Percentiles rank a stretch among this genome's conserved stretches.
Conservation (phyloP, 92 coral and sea anemone genomes). For the Heteractis magnifica region DNA sequence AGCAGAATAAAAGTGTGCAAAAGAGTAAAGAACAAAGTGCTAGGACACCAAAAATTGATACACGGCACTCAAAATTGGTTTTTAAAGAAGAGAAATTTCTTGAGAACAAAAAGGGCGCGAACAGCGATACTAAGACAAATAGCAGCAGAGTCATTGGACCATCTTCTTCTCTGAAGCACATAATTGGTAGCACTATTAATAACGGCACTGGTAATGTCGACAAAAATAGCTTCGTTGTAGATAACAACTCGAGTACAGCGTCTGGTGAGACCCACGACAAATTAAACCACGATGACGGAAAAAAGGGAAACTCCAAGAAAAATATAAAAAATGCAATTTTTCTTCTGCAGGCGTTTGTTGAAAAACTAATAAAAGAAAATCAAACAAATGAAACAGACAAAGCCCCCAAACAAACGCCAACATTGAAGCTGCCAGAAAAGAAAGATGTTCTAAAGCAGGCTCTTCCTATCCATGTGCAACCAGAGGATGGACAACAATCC, state of each 20-base stretch:
- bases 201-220: neutral
- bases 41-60: neutral
- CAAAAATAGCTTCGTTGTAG: neutral
- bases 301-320: neutral
- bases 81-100: neutral
- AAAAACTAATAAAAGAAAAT: slow-evolving; percentile 27
- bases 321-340: slow-evolving; percentile 9
- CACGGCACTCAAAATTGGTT: neutral
- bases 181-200: neutral
- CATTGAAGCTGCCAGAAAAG: slow-evolving; percentile 14
- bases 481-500: slow-evolving; percentile 1
- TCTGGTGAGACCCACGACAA: neutral
- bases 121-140: neutral
- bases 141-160: neutral
- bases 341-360: slow-evolving; percentile 31
- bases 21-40: neutral
- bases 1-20: neutral
- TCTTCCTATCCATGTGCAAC: neutral
- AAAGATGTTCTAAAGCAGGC: slow-evolving; percentile 17
- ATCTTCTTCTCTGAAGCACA: neutral
- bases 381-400: slow-evolving; percentile 14
- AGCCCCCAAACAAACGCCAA: neutral
- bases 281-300: neutral
- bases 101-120: neutral
- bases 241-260: neutral